These are phyloP conservation scores for Paraescarpia echinospica DNA, from an alignment of 1,140 invertebrate species.

Conservation along the genomic window DNA sequence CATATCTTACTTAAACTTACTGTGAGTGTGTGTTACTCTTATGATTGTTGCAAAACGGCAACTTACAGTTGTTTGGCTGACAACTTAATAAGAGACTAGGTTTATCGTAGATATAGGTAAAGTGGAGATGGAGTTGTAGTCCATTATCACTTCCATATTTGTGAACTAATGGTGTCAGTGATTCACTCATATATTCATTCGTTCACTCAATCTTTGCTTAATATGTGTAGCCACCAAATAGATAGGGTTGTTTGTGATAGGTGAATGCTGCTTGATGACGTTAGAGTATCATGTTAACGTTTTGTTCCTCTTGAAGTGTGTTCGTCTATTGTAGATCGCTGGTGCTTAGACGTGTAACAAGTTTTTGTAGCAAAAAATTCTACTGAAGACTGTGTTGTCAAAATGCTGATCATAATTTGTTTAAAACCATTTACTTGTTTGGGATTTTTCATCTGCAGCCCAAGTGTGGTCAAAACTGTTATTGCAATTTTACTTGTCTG, in stretches of 20 bases:
- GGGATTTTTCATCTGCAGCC: not conserved
- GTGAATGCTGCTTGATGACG: not conserved
- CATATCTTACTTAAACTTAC: no score
- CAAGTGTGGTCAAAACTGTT: not conserved
- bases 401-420: not conserved
- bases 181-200: not conserved
- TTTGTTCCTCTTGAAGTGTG: not conserved
- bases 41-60: no score
- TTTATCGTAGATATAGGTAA: not conserved
- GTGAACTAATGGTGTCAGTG: not conserved
- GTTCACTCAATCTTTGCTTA: not conserved
- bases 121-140: not conserved
- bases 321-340: not conserved
- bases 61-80: no score
- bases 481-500: not conserved
- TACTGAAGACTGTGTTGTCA: not conserved
- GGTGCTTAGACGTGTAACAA: not conserved
- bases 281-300: not conserved
- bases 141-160: not conserved
- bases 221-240: not conserved
- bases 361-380: not conserved
- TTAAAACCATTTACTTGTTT: not conserved
- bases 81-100: not conserved
- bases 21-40: no score
- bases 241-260: not conserved